Evolutionary conservation across 2,888 invertebrate species (phyloP).

Genomic region (Pseudoips prasinana): DNA sequence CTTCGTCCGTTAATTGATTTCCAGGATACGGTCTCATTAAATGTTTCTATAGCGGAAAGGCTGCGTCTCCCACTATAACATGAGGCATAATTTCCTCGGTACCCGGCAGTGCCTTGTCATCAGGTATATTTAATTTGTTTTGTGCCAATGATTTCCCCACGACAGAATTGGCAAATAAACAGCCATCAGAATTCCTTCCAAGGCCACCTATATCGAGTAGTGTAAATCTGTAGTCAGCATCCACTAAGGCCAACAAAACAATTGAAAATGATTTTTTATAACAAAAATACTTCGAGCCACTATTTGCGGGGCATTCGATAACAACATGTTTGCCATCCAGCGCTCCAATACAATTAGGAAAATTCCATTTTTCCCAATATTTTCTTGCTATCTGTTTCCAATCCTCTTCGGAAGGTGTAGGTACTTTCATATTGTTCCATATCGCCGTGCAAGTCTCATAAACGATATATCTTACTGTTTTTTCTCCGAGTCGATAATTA

Average conservation of each 20-base stretch:
- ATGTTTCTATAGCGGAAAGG: constrained; percentile 17
- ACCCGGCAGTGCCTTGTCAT: constrained; percentile 4
- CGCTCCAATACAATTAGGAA: constrained; percentile 7
- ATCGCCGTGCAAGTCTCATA: constrained; percentile 7
- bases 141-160: constrained; percentile 3
- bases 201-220: constrained; percentile 1
- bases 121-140: constrained; percentile 3
- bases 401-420: constrained; percentile 3
- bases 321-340: constrained; percentile 6
- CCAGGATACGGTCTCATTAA: constrained; percentile 6
- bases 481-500: not conserved
- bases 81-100: constrained; percentile 1
- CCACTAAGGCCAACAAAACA: constrained; percentile 9
- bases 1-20: too few relatives aligned
- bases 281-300: constrained; percentile 3
- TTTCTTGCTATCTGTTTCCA: constrained; percentile 2
- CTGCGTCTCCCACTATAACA: constrained; percentile 8
- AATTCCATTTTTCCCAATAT: constrained; percentile 8
- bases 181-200: constrained; percentile 8
- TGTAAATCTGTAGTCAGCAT: constrained; percentile 10
- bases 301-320: constrained; percentile 5
- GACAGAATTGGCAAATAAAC: constrained; percentile 7
- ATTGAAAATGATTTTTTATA: constrained; percentile 6
- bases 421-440: constrained; percentile 4
- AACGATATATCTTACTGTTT: constrained; percentile 5